phyloP scores from a whole-genome alignment of 2,113 vertebrate genomes.

The Thalassoma bifasciatum region DNA sequence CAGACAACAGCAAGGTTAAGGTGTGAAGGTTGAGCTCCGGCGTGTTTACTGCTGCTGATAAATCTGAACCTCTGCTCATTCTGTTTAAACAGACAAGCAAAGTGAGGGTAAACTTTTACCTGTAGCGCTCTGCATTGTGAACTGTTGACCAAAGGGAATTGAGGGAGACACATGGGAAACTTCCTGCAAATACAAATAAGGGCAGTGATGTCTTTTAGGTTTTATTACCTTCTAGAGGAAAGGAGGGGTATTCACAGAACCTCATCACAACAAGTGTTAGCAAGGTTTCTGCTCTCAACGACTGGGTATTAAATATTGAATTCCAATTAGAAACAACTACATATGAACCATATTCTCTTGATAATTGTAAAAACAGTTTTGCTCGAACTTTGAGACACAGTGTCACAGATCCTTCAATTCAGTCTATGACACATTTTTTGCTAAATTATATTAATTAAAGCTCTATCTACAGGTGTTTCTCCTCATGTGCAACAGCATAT shows the following conservation, averaged over 20 bases:
- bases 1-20: background rate
- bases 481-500: background rate
- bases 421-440: no score
- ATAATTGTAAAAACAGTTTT: background rate
- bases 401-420: no score
- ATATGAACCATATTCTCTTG: background rate
- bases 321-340: background rate
- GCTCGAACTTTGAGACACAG: background rate
- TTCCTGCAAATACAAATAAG: conserved; percentile 6
- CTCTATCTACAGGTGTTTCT: background rate
- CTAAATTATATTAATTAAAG: no score
- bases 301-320: background rate
- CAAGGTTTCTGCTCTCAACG: background rate
- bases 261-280: background rate
- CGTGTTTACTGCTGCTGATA: conserved; percentile 12
- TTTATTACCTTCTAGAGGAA: conserved; percentile 8
- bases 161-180: conserved; percentile 9
- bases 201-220: background rate
- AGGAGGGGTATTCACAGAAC: conserved; percentile 2
- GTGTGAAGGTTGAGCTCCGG: background rate
- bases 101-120: conserved; percentile 22
- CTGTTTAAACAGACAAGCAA: conserved; percentile 44
- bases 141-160: conserved; percentile 40
- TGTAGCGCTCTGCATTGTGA: conserved; percentile 22
- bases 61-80: conserved; percentile 15